Conservation (phyloP, 2,797 vertebrate species). For the Nothura maculosa region DNA sequence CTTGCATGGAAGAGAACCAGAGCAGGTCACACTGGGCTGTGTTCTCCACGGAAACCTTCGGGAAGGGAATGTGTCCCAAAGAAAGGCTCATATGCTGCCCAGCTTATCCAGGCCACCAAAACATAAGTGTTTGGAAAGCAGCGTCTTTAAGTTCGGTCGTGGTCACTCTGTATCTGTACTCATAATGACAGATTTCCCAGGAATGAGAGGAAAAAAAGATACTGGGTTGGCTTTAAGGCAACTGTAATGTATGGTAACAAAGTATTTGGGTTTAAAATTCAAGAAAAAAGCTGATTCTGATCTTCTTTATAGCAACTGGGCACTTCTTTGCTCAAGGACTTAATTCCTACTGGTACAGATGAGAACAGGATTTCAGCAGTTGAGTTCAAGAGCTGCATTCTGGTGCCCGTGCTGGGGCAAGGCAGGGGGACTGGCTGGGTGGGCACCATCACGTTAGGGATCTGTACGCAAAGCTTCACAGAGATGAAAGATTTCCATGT, state of each 20-base stretch:
- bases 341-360: neutral
- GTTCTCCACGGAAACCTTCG: neutral
- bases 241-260: slow-evolving; percentile 23
- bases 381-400: slow-evolving; percentile 18
- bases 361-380: neutral
- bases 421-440: slow-evolving; percentile 1
- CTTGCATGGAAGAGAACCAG: neutral
- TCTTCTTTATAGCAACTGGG: slow-evolving; percentile 9
- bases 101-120: neutral
- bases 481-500: neutral
- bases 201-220: neutral
- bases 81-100: neutral
- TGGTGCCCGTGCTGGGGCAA: neutral
- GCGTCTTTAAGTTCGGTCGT: neutral
- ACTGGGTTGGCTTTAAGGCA: slow-evolving; percentile 12
- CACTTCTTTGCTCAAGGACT: neutral
- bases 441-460: neutral
- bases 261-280: slow-evolving; percentile 21
- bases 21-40: fast-evolving
- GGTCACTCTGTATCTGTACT: neutral
- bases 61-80: neutral
- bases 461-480: neutral
- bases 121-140: neutral
- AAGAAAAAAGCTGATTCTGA: neutral
- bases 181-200: slow-evolving; percentile 24